Percentiles rank a stretch among this genome's conserved stretches.
Evolutionary conservation across 2,888 invertebrate species (phyloP).

Genomic region (Eupithecia subfuscata): DNA sequence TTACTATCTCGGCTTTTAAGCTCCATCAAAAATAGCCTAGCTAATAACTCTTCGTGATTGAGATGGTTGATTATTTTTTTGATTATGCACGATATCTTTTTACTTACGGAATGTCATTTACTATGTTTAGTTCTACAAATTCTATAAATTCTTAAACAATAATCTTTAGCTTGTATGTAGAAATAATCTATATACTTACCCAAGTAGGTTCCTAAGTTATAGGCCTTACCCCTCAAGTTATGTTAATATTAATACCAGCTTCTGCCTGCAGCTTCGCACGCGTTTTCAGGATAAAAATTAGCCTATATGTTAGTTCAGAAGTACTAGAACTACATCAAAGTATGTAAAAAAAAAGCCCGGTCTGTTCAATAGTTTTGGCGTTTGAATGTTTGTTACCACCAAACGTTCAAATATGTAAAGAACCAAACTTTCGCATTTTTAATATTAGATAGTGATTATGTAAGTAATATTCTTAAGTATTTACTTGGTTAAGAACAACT

Average conservation of each 20-base stretch:
- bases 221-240: too few relatives aligned
- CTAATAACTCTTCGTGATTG: conserved; percentile 30
- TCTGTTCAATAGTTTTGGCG: neutral
- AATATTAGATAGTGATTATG: neutral
- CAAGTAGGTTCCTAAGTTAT: neutral
- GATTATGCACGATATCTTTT: conserved; percentile 2
- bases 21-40: conserved; percentile 38
- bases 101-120: neutral
- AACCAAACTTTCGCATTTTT: too few relatives aligned
- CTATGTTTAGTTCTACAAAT: neutral
- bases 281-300: neutral
- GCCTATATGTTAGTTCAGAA: neutral
- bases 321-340: neutral
- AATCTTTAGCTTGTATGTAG: neutral
- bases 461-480: neutral
- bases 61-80: conserved; percentile 18
- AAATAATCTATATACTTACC: neutral
- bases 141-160: neutral
- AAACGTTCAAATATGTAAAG: too few relatives aligned
- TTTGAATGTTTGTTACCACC: neutral
- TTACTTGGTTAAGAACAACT: neutral
- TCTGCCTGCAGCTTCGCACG: neutral
- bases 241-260: too few relatives aligned
- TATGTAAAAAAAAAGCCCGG: neutral
- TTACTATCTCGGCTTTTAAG: conserved; percentile 44